Base-by-base conservation (phyloP, 2,888 invertebrate species). In the Allygus modestus region DNA sequence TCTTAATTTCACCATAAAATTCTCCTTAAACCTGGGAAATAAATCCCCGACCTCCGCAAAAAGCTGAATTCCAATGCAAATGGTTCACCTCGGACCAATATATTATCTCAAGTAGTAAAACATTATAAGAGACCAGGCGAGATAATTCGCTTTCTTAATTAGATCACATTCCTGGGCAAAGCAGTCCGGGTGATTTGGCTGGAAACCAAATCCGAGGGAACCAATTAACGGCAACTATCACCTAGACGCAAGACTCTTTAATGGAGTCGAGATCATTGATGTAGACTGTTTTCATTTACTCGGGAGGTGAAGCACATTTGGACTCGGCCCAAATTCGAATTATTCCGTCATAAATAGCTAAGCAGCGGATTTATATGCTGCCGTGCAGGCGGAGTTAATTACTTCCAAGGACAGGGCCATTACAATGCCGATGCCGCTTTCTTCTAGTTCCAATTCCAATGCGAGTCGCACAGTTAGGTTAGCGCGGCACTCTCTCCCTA, bases 311-410 rank as follows among this genome's bases (percentile, higher is more conserved):
- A 23, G 23, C 69, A 15, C 69, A 33, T 71, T 71, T 71, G 71
- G 71, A 71, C 71, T 2, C 0, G 9, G 71, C 33, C 71, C 71
- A 71, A 71, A 71, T 20, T 41, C 71, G 37, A 17, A 71, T 71
- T 41, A 71, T 37, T 31, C 71, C 41, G 37, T 71, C 71, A 71
- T 71, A 71, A 71, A 71, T 71, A 71, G 71, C 23, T 71, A 71
- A 71, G 41, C 71, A 71, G 71, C 71, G 37, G 41, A 71, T 71
- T 71, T 71, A 71, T 71, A 71, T 71, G 37, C 71, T 9, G 41
- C 71, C 9, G n/a, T 20, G 23, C 37, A 41, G 11, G 1, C 37
- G 41, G 20, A 20, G 71, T 33, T 71, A 71, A 71, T 71, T 71
- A 71, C 71, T 12, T 37, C 11, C 71, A 71, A 71, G 71, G 71